phyloP scores from a whole-genome alignment of 1,140 invertebrate species.

The Archegozetes longisetosus region DNA sequence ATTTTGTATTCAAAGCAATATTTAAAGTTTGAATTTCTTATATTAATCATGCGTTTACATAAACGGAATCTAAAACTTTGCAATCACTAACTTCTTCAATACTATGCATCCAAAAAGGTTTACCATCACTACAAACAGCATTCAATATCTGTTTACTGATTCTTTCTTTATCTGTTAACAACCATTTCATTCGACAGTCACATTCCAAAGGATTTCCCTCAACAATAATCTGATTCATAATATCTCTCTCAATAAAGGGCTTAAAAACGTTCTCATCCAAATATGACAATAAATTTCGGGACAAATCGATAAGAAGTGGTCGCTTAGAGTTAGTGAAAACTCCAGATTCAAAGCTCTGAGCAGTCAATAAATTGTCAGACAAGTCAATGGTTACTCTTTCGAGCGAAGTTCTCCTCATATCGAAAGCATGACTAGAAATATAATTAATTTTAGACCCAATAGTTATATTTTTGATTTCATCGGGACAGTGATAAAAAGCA shows the following conservation, averaged over 20 bases:
- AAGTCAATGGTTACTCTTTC: constrained; percentile 5
- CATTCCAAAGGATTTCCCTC: constrained; percentile 3
- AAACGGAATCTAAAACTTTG: too few species aligned
- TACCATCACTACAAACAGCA: background rate
- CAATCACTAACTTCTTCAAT: background rate
- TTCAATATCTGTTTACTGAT: background rate
- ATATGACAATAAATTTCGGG: constrained; percentile 1
- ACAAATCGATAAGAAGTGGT: constrained; percentile 1
- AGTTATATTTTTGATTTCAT: background rate
- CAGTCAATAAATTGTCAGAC: constrained; percentile 1
- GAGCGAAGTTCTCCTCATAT: background rate
- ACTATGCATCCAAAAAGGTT: background rate
- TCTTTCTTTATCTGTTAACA: background rate
- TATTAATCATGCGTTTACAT: too few species aligned
- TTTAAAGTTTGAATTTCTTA: too few species aligned
- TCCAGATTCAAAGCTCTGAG: constrained; percentile 1
- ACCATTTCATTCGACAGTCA: constrained; percentile 7
- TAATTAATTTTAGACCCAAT: background rate
- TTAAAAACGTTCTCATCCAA: background rate
- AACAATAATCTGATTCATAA: background rate
- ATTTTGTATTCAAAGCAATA: too few species aligned
- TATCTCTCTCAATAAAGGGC: background rate
- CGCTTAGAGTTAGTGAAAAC: background rate
- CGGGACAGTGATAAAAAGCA: background rate
- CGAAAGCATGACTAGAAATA: constrained; percentile 8